Conservation (phyloP, 2,888 invertebrate species). For the Drosophila leonis region DNA sequence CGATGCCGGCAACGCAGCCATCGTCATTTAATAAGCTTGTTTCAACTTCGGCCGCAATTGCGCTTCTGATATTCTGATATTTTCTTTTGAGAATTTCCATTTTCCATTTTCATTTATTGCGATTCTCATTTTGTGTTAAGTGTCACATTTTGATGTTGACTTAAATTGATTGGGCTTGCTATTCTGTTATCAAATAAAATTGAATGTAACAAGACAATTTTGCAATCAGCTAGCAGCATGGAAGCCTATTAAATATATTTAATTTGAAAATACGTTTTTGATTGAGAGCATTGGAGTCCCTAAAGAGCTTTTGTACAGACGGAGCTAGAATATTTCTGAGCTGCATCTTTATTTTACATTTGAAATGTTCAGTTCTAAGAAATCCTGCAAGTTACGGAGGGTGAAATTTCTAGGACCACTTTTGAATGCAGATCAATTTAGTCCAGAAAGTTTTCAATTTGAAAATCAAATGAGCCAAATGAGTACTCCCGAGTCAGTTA, state of each 20-base stretch:
- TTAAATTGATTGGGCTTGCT: slow-evolving; percentile 63
- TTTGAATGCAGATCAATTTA: not conserved
- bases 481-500: not conserved
- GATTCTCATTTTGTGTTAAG: slow-evolving; percentile 52
- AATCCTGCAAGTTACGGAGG: not conserved
- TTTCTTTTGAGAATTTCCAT: not conserved
- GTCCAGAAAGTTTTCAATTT: too few relatives aligned
- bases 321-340: too few relatives aligned
- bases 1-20: not conserved
- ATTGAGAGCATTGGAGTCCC: not conserved
- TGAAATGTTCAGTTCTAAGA: not conserved
- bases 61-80: not conserved
- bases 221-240: not conserved
- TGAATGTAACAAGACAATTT: slow-evolving; percentile 3
- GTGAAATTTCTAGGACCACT: not conserved
- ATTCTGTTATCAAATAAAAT: slow-evolving; percentile 1
- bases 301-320: too few relatives aligned
- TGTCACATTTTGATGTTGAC: slow-evolving; percentile 72
- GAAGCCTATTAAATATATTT: not conserved
- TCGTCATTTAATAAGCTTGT: slow-evolving; percentile 32
- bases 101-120: slow-evolving; percentile 31
- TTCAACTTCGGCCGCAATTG: slow-evolving; percentile 32
- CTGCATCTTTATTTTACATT: not conserved
- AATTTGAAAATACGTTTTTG: slow-evolving; percentile 19
- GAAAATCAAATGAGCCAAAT: not conserved